Conservation (phyloP, 2,113 vertebrate genomes). For the Cyphomyrus plagiostoma region DNA sequence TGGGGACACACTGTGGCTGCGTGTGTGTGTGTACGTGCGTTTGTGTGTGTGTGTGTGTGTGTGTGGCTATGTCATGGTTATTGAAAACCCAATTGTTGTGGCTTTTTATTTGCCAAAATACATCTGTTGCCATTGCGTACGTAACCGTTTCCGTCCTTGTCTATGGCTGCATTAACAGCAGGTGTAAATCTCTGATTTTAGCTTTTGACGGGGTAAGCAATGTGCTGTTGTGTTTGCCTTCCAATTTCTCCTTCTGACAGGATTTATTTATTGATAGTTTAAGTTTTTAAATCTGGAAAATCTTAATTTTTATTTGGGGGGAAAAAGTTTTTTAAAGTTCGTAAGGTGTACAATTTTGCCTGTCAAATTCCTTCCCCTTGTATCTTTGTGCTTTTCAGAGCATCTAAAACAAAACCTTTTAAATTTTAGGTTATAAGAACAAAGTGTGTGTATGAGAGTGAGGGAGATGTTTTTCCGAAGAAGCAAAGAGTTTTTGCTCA, state of each 20-base stretch:
- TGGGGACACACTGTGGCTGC: not conserved
- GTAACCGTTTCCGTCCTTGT: not conserved
- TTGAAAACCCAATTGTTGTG: not conserved
- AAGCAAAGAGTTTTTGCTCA: not conserved
- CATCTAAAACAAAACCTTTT: not conserved
- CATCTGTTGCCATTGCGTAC: not conserved
- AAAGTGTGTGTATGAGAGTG: not conserved
- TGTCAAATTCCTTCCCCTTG: not conserved
- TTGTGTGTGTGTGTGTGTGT: not conserved
- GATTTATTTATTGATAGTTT: not conserved
- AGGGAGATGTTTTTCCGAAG: not conserved
- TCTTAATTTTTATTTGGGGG: not conserved
- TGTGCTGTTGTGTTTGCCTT: not conserved
- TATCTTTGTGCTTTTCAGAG: not conserved
- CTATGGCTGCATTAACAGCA: not conserved
- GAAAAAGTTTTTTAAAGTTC: not conserved
- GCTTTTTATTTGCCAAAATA: conserved; percentile 7
- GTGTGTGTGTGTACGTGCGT: no score
- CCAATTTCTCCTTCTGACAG: not conserved
- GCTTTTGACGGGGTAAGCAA: not conserved
- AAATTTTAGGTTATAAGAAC: not conserved
- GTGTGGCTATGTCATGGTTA: not conserved
- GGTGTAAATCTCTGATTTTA: not conserved
- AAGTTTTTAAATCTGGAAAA: not conserved
- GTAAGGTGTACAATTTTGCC: not conserved